phyloP scores from a whole-genome alignment of 2,888 invertebrate genomes.

The Lasioglossum calceatum region DNA sequence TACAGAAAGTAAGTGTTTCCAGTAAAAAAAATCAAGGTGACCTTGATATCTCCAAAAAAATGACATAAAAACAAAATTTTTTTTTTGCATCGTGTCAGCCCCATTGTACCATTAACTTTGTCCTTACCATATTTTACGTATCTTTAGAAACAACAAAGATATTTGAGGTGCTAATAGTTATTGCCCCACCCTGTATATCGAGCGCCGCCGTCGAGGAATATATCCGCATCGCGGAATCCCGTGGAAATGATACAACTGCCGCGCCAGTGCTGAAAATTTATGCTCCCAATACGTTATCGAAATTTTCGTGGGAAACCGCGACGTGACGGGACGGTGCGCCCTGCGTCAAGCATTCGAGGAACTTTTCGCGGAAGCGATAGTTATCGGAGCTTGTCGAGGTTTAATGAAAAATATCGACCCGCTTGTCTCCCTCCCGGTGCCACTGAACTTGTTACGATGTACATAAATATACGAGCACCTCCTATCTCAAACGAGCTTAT shows the following conservation, averaged over 20 bases:
- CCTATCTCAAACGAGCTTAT: neutral
- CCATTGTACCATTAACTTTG: too few species aligned
- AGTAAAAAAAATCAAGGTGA: too few species aligned
- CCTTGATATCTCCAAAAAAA: too few species aligned
- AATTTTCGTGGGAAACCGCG: slow-evolving; percentile 45
- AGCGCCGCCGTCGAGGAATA: neutral
- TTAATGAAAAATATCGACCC: slow-evolving; percentile 38
- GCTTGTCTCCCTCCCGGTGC: neutral
- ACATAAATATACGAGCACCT: neutral
- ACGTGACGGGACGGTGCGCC: neutral
- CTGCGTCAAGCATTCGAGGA: slow-evolving; percentile 30
- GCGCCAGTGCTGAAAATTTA: neutral
- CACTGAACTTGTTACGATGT: neutral
- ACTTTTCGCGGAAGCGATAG: slow-evolving; percentile 1
- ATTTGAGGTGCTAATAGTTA: too few species aligned
- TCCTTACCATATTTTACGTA: too few species aligned
- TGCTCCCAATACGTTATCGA: slow-evolving; percentile 43
- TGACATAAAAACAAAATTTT: too few species aligned
- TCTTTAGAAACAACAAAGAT: too few species aligned
- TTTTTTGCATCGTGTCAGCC: too few species aligned
- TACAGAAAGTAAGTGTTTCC: too few species aligned
- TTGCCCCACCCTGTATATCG: too few species aligned
- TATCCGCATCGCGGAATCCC: neutral
- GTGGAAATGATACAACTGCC: slow-evolving; percentile 19
- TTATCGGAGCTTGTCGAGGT: neutral